Base-by-base conservation (phyloP, 2,113 vertebrate genomes). In the Hippocampus barbouri region DNA sequence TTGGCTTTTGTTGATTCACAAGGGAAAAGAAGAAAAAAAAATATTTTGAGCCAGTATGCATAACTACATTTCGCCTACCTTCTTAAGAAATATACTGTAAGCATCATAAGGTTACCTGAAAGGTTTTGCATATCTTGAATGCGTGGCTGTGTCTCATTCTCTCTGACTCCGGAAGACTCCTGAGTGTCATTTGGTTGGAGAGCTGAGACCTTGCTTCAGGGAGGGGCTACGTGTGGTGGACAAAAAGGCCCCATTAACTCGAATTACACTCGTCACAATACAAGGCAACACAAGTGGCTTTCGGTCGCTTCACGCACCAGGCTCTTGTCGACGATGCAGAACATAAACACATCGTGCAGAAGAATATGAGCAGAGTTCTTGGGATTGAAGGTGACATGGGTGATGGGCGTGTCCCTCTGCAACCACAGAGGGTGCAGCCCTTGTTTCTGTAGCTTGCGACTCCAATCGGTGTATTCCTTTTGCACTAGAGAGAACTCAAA, bases 111-210 rank as follows among this genome's bases (percentile, higher is more conserved):
- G 82, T 54, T 86, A 98, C 97, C 94, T 96, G 93, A 79, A 94
- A 99, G 72, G 79, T 93, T 83, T 94, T 97, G 89, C 94, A 96
- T 71, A 97, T 93, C 91, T 98, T 99, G 84, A 99, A 98, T 45
- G 95, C 95, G 2, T 97, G 96, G 47, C 91, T 91, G 11, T 92
- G 83, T 63, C 76, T 68, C 49, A 79, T 83, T 76, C 93, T 87
- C 71, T 93, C 85, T 0, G 76, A 72, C 79, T 91, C 93, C 0
- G 95, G 89, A n/a, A 96, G 90, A 70, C 91, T 92, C 60, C 79
- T 93, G 60, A 97, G 92, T 15, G 85, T 85, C 80, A 83, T 81
- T 86, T 97, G 96, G 83, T 97, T 97, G 83, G 89, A 83, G 16
- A 97, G 81, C 15, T 82, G 40, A 6, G 84, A 21, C 27, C 76